Percentiles rank a stretch among this genome's conserved stretches.
phyloP scores from a whole-genome alignment of 2,888 invertebrate genomes.

The Tuberolachnus salignus region DNA sequence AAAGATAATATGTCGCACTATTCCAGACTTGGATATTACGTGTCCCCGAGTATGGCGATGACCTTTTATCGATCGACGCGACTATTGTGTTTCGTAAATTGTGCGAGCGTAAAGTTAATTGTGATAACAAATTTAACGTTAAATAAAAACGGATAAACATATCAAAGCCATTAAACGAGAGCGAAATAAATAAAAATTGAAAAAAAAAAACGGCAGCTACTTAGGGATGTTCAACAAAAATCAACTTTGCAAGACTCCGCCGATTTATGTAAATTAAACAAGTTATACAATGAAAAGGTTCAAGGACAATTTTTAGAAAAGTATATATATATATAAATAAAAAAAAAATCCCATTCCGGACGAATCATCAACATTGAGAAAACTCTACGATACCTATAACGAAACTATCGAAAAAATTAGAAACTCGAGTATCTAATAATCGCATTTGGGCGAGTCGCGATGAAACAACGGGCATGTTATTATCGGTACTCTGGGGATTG shows the following conservation, averaged over 20 bases:
- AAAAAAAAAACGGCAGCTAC: slow-evolving; percentile 18
- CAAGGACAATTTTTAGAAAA: slow-evolving; percentile 40
- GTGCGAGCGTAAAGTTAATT: slow-evolving; percentile 1
- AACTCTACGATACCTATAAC: slow-evolving; percentile 16
- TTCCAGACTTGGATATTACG: too few species aligned
- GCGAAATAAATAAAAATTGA: slow-evolving; percentile 29
- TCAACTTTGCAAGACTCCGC: slow-evolving; percentile 23
- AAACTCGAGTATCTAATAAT: slow-evolving; percentile 14
- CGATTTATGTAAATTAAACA: slow-evolving; percentile 18
- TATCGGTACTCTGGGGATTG: slow-evolving; percentile 29
- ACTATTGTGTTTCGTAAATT: slow-evolving; percentile 14
- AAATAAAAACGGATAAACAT: slow-evolving; percentile 17
- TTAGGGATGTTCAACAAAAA: slow-evolving; percentile 22
- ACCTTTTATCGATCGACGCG: slow-evolving; percentile 14
- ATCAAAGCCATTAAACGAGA: slow-evolving; percentile 16
- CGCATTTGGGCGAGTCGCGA: slow-evolving; percentile 15
- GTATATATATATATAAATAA: too few species aligned
- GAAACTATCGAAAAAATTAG: slow-evolving; percentile 37
- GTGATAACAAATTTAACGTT: slow-evolving; percentile 12
- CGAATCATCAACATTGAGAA: slow-evolving; percentile 23
- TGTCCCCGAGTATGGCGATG: too few species aligned
- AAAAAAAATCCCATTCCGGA: background rate
- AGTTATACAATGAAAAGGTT: slow-evolving; percentile 10
- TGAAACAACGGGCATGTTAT: slow-evolving; percentile 6
- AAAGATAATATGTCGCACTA: too few species aligned